Evolutionary conservation across 2,113 vertebrate genomes (phyloP), one percentile per base, ranked within the genome.

Genomic region (Hippolais icterina): DNA sequence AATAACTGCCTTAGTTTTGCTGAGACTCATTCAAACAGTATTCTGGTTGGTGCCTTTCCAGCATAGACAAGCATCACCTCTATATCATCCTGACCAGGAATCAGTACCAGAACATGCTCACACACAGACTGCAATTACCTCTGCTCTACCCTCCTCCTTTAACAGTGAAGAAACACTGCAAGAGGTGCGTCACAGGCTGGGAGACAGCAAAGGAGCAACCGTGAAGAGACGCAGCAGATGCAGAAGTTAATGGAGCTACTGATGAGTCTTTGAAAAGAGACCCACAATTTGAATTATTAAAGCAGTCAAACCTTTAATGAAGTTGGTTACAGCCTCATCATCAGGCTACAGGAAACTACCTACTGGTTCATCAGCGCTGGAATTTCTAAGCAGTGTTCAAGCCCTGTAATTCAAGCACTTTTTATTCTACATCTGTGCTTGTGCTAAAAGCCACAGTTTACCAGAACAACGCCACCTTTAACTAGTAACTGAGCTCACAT

Each of bases 211-310:
- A 87, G 70, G 28, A 87, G 39, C 61, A 89, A 63, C 88, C 68
- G 33, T 10, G 68, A 54, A 81, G 52, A 74, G 63, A 78, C 87
- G 72, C 0, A 1, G 70, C 27, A 87, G 65, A 85, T 68, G 49
- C 61, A 96, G 31, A 71, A 94, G 22, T 80, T 94, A 96, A 96
- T 90, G 92, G 75, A 93, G 72, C 79, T 86, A 83, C 88, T 46
- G 81, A 85, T 52, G 90, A 95, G 90, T 60, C 88, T 88, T 95
- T 28, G 5, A 75, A 93, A 66, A 94, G 71, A 92, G 80, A 87
- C 52, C 69, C 79, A 90, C 93, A 90, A 75, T 93, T 95, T 93
- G 63, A 95, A 94, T 93, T 96, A 95, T 93, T 96, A 96, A 96
- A 96, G 68, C 69, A 94, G 85, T 11, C 88, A 93, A 90, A 94